Base-by-base conservation (phyloP, 2,888 invertebrate genomes). In the Pilophorus perplexus region DNA sequence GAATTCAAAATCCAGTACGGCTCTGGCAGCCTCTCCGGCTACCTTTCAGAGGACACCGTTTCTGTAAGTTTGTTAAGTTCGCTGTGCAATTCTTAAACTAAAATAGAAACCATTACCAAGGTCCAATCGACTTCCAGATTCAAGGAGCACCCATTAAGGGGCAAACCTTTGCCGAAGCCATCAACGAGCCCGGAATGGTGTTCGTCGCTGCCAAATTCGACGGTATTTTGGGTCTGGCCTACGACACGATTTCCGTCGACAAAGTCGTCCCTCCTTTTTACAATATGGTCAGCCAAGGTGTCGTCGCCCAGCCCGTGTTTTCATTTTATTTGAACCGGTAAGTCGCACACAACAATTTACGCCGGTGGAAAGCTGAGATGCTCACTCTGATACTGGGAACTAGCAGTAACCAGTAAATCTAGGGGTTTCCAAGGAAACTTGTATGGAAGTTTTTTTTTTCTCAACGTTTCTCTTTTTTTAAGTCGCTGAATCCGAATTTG, bases 191-290 rank as follows among this genome's bases (percentile, higher is more conserved):
- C 1, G 97, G 98, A 59, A 78, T 90, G 22, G 89, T 93, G 12
- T 98, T 99, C 80, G 92, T 99, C 16, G 96, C 96, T 52, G 98
- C 97, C 70, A 96, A 96, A 81, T 99, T 99, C 79, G 98, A 99
- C 79, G 95, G 98, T 68, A 97, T 98, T 75, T 84, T 98, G 64
- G 97, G 97, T 69, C 85, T 97, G 85, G 96, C 85, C 0, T 98
- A 91, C 78, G 83, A 83, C 73, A 85, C 84, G 20, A 96, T 98
- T 75, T 83, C 96, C 0, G 95, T 97, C 68, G 94, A 96, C 80
- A 85, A 87, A 66, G 95, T 98, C 52, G 80, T 82, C 50, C 95
- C 97, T 0, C 90, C 94, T 64, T 94, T 98, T 78, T 87, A 96
- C 79, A 89, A 88, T 76, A 92, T 97, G 90, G 83, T 92, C 70